Percentiles rank a stretch among this genome's conserved stretches.
phyloP scores from a whole-genome alignment of 2,113 vertebrate genomes.

The Pomatorhinus ruficollis region DNA sequence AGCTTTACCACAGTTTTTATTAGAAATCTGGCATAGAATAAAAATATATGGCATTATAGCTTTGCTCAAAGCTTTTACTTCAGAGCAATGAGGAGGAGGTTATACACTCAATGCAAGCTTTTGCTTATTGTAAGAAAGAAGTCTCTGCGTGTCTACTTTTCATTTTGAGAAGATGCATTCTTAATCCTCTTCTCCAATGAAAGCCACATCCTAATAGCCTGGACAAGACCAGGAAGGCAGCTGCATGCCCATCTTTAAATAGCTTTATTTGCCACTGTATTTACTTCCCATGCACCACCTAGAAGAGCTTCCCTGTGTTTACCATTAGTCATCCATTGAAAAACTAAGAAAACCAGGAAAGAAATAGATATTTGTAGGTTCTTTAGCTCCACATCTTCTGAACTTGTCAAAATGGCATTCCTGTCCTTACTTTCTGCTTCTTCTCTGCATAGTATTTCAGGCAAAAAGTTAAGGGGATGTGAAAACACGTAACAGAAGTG shows the following conservation, averaged over 20 bases:
- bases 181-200: constrained; percentile 36
- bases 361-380: not conserved
- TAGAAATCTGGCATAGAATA: not conserved
- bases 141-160: constrained; percentile 13
- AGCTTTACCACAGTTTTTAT: not conserved
- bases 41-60: not conserved
- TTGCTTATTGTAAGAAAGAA: not conserved
- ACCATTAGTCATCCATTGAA: not conserved
- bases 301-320: not conserved
- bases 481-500: not conserved
- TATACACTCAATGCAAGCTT: not conserved
- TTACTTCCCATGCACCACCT: not conserved
- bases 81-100: not conserved
- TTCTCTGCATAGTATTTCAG: not conserved
- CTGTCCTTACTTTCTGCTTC: not conserved
- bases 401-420: constrained; percentile 22
- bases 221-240: not conserved
- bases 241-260: not conserved
- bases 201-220: constrained; percentile 21
- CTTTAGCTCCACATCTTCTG: not conserved
- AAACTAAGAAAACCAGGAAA: not conserved
- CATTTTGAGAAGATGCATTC: not conserved
- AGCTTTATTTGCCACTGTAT: not conserved
- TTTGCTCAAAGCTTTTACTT: constrained; percentile 12
- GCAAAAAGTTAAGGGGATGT: not conserved